Evolutionary conservation across 1,140 invertebrate species (phyloP).

Genomic region (Drepana arcuata): DNA sequence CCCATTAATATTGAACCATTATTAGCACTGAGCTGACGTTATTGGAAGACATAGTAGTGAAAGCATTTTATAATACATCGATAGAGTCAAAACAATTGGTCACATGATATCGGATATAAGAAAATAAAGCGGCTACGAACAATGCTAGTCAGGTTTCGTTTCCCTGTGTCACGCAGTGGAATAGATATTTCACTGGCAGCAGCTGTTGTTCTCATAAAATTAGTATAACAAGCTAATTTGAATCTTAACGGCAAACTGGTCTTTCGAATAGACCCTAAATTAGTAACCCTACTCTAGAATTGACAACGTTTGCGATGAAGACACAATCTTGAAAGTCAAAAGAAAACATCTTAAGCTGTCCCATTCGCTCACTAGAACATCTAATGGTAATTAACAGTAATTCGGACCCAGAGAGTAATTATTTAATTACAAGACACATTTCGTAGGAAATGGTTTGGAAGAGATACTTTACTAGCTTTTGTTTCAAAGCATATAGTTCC

Average conservation of each 20-base stretch:
- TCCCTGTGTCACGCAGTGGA: slow-evolving; percentile 13
- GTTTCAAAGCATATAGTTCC: too few relatives aligned
- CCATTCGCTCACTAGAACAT: too few relatives aligned
- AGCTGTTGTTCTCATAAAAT: too few relatives aligned
- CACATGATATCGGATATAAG: slow-evolving; percentile 21
- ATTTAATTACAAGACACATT: too few relatives aligned
- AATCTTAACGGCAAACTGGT: too few relatives aligned
- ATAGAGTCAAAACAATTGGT: slow-evolving; percentile 33
- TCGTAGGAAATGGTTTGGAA: too few relatives aligned
- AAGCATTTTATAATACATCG: slow-evolving; percentile 26
- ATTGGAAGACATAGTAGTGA: slow-evolving; percentile 17
- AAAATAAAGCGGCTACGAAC: slow-evolving; percentile 27
- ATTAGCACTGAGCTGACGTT: slow-evolving; percentile 5
- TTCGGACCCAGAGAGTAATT: too few relatives aligned
- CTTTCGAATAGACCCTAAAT: not conserved
- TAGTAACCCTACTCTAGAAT: not conserved
- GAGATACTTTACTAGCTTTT: too few relatives aligned
- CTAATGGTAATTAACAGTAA: too few relatives aligned
- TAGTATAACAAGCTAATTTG: too few relatives aligned
- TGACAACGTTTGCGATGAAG: not conserved
- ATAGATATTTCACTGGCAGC: too few relatives aligned
- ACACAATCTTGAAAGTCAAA: not conserved
- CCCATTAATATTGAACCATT: slow-evolving; percentile 7
- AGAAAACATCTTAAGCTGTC: not conserved
- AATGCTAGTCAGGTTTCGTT: slow-evolving; percentile 34